phyloP scores from a whole-genome alignment of 1,140 invertebrate genomes.

The Medauroidea extradentata region DNA sequence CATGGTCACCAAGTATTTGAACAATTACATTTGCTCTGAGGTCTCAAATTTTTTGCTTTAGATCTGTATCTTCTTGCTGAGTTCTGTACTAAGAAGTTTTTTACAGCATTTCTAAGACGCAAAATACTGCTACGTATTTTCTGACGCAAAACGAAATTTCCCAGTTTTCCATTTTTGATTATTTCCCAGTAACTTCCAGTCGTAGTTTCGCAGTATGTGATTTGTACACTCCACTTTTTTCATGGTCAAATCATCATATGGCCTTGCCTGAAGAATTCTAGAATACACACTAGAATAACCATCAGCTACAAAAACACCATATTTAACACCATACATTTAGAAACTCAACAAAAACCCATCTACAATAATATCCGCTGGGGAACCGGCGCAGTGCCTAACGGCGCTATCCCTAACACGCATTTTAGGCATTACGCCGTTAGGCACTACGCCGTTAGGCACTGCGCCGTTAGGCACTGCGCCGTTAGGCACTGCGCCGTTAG shows the following conservation, averaged over 20 bases:
- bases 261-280: conserved; percentile 8
- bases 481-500: too few relatives aligned
- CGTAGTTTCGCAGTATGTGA: neutral
- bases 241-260: neutral
- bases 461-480: too few relatives aligned
- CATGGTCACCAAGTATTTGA: conserved; percentile 1
- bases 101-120: neutral
- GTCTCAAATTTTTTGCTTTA: neutral
- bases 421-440: too few relatives aligned
- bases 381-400: too few relatives aligned
- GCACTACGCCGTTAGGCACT: too few relatives aligned
- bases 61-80: neutral
- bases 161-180: neutral
- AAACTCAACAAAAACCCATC: neutral
- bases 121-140: neutral
- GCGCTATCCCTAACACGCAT: too few relatives aligned
- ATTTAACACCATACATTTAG: conserved; percentile 1
- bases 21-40: neutral
- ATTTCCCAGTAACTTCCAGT: neutral
- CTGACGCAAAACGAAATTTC: neutral
- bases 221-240: neutral
- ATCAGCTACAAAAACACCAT: too few relatives aligned
- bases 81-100: too few relatives aligned
- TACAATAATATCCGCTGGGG: conserved; percentile 3
- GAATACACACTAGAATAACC: conserved; percentile 10